Conservation (phyloP, 2,797 vertebrate species). For the Momotus momota region DNA sequence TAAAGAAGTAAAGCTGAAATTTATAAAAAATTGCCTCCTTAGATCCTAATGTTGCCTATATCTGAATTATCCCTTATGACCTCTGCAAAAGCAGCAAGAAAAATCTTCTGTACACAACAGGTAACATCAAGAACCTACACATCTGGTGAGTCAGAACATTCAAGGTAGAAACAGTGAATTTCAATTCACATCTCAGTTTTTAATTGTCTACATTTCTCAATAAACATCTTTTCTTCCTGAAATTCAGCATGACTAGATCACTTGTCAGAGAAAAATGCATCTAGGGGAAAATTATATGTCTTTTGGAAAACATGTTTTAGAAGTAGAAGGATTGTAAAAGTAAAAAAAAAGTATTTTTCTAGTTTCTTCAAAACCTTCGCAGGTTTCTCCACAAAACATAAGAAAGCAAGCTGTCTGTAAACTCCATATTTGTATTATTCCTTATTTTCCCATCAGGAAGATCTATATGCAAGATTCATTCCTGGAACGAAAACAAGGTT, state of each 20-base stretch:
- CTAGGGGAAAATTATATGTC: background rate
- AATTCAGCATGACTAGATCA: conserved; percentile 1
- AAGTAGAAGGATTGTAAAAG: background rate
- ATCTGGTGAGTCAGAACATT: background rate
- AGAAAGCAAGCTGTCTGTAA: background rate
- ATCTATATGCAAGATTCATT: background rate
- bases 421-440: background rate
- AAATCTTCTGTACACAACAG: background rate
- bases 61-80: background rate
- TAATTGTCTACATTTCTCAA: conserved; percentile 22
- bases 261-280: background rate
- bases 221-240: background rate
- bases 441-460: background rate
- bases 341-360: background rate
- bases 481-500: background rate
- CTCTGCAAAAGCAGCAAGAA: background rate
- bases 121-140: background rate
- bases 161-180: background rate
- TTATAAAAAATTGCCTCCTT: background rate
- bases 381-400: background rate
- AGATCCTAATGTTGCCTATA: background rate
- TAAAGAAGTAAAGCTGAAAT: background rate
- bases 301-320: conserved; percentile 5
- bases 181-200: background rate
- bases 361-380: background rate